Evolutionary conservation across 2,888 invertebrate species (phyloP).

Genomic region (Mactromeris polynyma): DNA sequence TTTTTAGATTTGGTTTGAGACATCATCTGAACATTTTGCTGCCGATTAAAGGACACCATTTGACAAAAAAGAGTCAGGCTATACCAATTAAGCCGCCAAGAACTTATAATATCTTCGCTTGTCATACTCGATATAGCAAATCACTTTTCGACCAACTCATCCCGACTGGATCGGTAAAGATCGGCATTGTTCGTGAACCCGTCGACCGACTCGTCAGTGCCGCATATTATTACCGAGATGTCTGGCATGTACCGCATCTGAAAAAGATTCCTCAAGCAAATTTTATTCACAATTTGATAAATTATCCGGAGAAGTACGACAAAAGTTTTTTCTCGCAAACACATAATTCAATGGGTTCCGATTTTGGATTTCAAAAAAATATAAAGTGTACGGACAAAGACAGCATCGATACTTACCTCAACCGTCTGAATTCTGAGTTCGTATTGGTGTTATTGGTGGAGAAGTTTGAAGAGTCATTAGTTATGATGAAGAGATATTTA

Average conservation of each 20-base stretch:
- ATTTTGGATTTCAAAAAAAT: constrained; percentile 57
- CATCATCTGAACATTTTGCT: constrained; percentile 41
- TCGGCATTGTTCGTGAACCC: constrained; percentile 64
- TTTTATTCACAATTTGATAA: constrained; percentile 48
- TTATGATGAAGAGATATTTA: constrained; percentile 52
- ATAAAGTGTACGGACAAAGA: constrained; percentile 8
- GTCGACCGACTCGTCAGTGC: constrained; percentile 58
- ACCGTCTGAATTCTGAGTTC: constrained; percentile 44
- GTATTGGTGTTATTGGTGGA: constrained; percentile 56
- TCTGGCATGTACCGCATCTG: constrained; percentile 12
- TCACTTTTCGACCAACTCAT: constrained; percentile 37
- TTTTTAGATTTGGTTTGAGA: constrained; percentile 50
- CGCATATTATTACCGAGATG: constrained; percentile 47
- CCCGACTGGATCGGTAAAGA: constrained; percentile 52
- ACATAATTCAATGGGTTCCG: constrained; percentile 56
- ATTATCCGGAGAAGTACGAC: constrained; percentile 51
- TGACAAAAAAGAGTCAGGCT: neutral
- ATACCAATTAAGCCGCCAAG: constrained; percentile 18
- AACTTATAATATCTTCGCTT: constrained; percentile 48
- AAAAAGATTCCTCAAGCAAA: constrained; percentile 29
- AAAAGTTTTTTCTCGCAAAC: constrained; percentile 35
- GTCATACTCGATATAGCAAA: constrained; percentile 51
- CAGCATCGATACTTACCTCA: constrained; percentile 43
- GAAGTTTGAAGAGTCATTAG: constrained; percentile 62
- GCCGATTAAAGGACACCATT: constrained; percentile 38